These are phyloP conservation scores for Hyposmocoma kahamanoa DNA, from an alignment of 1,140 invertebrate species.

Conservation along the genomic window DNA sequence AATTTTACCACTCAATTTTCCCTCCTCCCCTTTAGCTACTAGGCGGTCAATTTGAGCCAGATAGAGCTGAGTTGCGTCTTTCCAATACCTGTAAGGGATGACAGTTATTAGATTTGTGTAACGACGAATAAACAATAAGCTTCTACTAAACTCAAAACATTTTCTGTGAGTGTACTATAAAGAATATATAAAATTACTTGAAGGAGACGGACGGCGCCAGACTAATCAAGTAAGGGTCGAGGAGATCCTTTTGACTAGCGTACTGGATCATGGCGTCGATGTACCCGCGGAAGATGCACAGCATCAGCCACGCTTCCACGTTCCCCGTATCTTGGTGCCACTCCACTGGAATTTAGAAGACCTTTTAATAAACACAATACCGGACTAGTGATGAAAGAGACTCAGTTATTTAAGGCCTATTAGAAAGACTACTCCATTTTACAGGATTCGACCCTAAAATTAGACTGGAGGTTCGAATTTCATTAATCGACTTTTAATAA, in stretches of 20 bases:
- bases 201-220: conserved; percentile 45
- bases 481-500: no score
- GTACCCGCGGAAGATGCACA: conserved; percentile 43
- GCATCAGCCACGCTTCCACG: conserved; percentile 33
- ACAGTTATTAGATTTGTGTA: not conserved
- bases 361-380: not conserved
- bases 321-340: conserved; percentile 17
- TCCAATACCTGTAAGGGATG: conserved; percentile 44
- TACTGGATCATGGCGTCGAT: conserved; percentile 34
- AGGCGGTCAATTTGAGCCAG: conserved; percentile 48
- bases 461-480: no score
- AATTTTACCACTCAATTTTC: conserved; percentile 34
- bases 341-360: conserved; percentile 40
- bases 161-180: not conserved
- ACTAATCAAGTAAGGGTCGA: conserved; percentile 45
- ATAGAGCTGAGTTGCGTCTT: conserved; percentile 47
- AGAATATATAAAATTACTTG: conserved; percentile 33
- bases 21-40: conserved; percentile 30
- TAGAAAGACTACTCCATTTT: no score
- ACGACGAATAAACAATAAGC: no score
- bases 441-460: no score
- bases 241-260: conserved; percentile 26
- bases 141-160: no score
- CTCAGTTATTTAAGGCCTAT: no score
- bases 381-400: not conserved